Evolutionary conservation across 2,888 invertebrate genomes (phyloP), one percentile per base, ranked within the genome.

Genomic region (Troides oblongomaculatus): DNA sequence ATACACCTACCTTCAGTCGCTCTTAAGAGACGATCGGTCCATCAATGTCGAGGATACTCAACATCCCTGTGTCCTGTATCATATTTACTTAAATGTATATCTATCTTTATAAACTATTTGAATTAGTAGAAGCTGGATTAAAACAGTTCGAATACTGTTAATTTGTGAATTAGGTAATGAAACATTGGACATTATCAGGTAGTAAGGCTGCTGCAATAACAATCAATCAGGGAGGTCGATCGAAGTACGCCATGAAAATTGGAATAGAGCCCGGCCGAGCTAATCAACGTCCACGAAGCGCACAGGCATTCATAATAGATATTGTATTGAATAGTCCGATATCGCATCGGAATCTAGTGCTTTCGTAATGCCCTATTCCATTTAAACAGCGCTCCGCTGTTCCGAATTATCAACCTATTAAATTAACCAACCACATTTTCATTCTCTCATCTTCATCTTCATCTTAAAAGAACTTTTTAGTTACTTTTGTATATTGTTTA

Each of bases 261-360:
- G 87, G 85, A 88, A 85, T 86, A 83, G 80, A 84, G 82, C 83
- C 81, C 81, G 79, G 73, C 77, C 79, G 64, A 69, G 70, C 86
- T 87, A 89, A 89, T 88, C 86, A 87, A 85, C 80, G 81, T 77
- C 82, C 83, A 82, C 80, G 83, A 75, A 82, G 77, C 77, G 77
- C 72, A 73, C 77, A 77, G 77, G 79, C 83, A 87, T 87, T 87
- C 86, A 88, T 88, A 87, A 86, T 85, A 84, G 81, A 84, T 84
- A 85, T 86, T 84, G 86, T 83, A 87, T 88, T 88, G 84, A 89
- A 90, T 86, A 81, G 81, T 81, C 79, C 75, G 74, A 76, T 89
- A 88, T 89, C 88, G 79, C 71, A 76, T 72, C 75, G 74, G 76
- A 74, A 86, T 87, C 88, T 85, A 84, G 78, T 77, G 79, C 80